A percentile compares a stretch with the other conserved stretches of the same genome.
These are phyloP conservation scores for Maylandia zebra DNA, from an alignment of 2,113 vertebrate species.

Conservation along the genomic window DNA sequence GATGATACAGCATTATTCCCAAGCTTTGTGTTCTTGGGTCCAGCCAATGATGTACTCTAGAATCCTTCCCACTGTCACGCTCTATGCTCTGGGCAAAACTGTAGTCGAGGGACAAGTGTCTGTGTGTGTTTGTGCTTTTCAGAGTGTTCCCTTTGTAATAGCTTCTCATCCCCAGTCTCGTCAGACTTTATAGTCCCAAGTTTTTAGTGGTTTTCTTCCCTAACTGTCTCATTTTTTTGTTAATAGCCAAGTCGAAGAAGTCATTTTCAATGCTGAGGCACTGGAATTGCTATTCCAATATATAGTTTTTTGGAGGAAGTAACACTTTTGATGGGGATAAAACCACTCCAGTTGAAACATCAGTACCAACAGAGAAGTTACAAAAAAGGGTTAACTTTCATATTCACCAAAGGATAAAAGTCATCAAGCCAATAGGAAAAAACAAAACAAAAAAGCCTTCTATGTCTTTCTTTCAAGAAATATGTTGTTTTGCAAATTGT, in stretches of 20 bases:
- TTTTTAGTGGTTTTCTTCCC: not conserved
- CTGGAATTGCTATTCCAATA: not conserved
- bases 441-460: not conserved
- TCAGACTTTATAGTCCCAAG: not conserved
- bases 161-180: not conserved
- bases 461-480: not conserved
- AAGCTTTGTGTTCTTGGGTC: not conserved
- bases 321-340: not conserved
- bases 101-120: not conserved
- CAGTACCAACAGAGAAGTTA: not conserved
- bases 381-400: not conserved
- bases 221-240: not conserved
- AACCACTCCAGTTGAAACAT: not conserved
- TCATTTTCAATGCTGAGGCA: not conserved
- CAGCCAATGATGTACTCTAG: not conserved
- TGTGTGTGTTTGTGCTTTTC: not conserved
- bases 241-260: not conserved
- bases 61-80: not conserved
- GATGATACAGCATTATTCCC: constrained; percentile 34
- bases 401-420: not conserved
- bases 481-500: not conserved
- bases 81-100: not conserved
- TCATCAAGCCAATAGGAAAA: not conserved
- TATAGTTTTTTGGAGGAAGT: not conserved
- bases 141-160: not conserved